Conservation (phyloP, 1,140 invertebrate genomes). For the Ephestia elutella region DNA sequence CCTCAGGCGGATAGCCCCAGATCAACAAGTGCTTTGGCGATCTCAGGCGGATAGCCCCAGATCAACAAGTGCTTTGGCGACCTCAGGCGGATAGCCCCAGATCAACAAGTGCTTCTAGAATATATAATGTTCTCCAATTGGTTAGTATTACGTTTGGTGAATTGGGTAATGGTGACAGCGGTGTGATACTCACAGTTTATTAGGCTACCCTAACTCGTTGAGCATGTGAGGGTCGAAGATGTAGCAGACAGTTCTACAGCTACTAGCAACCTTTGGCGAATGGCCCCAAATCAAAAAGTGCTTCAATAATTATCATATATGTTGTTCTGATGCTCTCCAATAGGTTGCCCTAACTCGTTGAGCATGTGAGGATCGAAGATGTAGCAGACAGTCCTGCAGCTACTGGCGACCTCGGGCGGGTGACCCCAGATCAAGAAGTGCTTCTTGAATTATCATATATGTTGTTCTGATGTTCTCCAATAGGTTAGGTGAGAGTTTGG, state of each 20-base stretch:
- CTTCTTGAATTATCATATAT: conserved; percentile 44
- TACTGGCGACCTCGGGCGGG: conserved; percentile 29
- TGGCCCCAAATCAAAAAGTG: conserved; percentile 63
- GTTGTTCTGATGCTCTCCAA: too few species aligned
- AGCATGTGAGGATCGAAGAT: conserved; percentile 62
- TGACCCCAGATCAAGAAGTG: conserved; percentile 65
- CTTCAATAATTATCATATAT: conserved; percentile 42
- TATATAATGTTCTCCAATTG: too few species aligned
- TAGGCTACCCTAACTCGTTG: conserved; percentile 38
- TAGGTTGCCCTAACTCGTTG: conserved; percentile 39
- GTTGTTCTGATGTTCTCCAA: too few species aligned
- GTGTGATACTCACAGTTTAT: conserved; percentile 57
- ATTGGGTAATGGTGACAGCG: too few species aligned
- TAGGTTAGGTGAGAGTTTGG: too few species aligned
- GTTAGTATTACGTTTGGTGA: too few species aligned
- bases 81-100: too few species aligned
- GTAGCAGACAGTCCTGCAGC: conserved; percentile 48
- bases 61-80: conserved; percentile 47
- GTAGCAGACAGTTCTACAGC: conserved; percentile 48
- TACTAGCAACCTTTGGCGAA: conserved; percentile 28
- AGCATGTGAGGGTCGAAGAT: conserved; percentile 62
- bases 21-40: too few species aligned
- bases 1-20: too few species aligned
- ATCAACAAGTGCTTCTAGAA: too few species aligned
- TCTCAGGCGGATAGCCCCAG: conserved; percentile 51